Evolutionary conservation across 1,140 invertebrate genomes (phyloP), one percentile per base, ranked within the genome.

Genomic region (Heliconius himera): DNA sequence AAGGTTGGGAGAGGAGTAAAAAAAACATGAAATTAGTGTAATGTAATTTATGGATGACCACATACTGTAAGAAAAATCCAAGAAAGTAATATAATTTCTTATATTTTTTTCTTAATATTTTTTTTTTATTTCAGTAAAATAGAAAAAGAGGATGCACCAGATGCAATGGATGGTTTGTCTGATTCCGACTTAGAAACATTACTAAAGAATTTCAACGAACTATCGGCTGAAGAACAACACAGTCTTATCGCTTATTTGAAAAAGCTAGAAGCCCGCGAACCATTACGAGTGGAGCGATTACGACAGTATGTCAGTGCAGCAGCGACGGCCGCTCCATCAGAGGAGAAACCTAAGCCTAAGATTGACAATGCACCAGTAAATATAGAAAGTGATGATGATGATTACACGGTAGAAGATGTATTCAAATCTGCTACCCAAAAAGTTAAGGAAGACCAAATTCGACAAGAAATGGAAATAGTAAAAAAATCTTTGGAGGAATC

Each of bases 231-330:
- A 74, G 97, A 98, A 87, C 97, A 98, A 83, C 96, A 97, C 77
- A 96, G 96, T 79, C 92, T 98, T 0, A 97, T 98, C 8, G 96
- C 96, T 6, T 97, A 97, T 85, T 86, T 98, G 60, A 97, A 97
- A 85, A 97, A 97, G 85, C 86, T 98, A 49, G 97, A 98, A 89
- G 95, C 95, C 0, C 95, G 95, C 18, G 96, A 97, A 87, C 96
- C 97, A 0, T 90, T 95, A 8, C 95, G 97, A 38, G 97, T 98
- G 0, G 97, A 97, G 84, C 96, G 96, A 70, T 91, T 98, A 41
- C 82, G 93, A 0, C 88, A 93, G 85, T 94, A 93, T 82, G 91
- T 94, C n/a, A 89, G 88, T 82, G 89, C 89, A 8, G 90, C 90
- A 11, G 87, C 87, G 0, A 56, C 81, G 49, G 66, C 38, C 33